Evolutionary conservation across 64 coral and sea anemone species (phyloP).

Genomic region (Pocillopora verrucosa): DNA sequence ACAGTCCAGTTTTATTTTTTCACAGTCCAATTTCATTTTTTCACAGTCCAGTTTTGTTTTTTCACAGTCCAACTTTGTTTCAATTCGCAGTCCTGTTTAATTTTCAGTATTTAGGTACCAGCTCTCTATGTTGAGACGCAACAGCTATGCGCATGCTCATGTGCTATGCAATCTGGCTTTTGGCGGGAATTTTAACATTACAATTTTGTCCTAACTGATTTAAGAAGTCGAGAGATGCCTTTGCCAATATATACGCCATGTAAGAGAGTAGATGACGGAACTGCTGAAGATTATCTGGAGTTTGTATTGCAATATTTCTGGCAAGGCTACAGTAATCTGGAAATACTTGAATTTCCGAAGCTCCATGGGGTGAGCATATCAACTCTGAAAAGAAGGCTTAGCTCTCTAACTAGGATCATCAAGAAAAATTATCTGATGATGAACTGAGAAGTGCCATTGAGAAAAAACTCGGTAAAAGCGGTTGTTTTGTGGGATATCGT

Average conservation of each 20-base stretch:
- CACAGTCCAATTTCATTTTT: neutral
- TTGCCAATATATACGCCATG: slow-evolving; percentile 40
- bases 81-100: neutral
- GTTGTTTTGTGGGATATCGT: slow-evolving; percentile 40
- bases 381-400: slow-evolving; percentile 29
- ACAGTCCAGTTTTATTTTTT: neutral
- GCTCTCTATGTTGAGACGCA: too few species aligned
- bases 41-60: neutral
- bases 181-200: neutral
- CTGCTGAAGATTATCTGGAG: slow-evolving; percentile 9
- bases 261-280: slow-evolving; percentile 19
- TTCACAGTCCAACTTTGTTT: neutral
- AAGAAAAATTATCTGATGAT: neutral
- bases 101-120: neutral
- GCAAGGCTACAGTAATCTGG: slow-evolving; percentile 51
- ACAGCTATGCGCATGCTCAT: too few species aligned
- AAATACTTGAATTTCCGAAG: slow-evolving; percentile 54
- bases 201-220: neutral
- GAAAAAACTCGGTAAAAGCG: slow-evolving; percentile 47
- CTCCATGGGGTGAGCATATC: slow-evolving; percentile 38
- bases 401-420: neutral
- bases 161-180: neutral
- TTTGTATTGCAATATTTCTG: slow-evolving; percentile 30
- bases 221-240: neutral
- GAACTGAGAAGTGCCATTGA: slow-evolving; percentile 15